Conservation (phyloP, 2,113 vertebrate species). For the Pteropus alecto region DNA sequence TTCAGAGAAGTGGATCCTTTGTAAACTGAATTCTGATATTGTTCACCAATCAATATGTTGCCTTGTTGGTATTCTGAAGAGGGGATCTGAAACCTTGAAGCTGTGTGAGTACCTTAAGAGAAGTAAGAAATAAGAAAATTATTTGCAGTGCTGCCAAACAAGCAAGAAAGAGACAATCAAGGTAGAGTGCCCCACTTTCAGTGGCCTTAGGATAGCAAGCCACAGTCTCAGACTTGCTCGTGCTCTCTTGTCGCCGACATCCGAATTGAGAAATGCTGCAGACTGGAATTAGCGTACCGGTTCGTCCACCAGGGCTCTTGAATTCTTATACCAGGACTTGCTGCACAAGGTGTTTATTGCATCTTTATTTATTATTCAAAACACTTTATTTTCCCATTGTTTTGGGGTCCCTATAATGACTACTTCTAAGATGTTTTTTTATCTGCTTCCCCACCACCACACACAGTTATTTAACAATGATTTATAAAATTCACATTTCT, state of each 20-base stretch:
- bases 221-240: neutral
- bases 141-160: neutral
- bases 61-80: constrained; percentile 14
- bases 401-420: neutral
- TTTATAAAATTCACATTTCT: neutral
- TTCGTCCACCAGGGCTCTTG: neutral
- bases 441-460: neutral
- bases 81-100: neutral
- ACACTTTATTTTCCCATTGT: neutral
- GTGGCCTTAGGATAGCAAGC: neutral
- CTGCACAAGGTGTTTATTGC: neutral
- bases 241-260: neutral
- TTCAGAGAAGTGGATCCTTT: constrained; percentile 11
- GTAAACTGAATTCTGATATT: neutral
- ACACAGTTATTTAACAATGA: neutral
- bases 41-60: neutral
- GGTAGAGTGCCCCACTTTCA: neutral
- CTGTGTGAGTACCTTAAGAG: neutral
- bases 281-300: neutral
- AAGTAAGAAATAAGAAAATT: neutral
- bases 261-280: neutral
- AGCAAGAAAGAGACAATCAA: neutral
- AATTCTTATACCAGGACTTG: neutral
- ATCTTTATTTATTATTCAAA: constrained; percentile 28
- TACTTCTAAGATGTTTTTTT: neutral